These are phyloP conservation scores for Apostichopus californicus DNA, from an alignment of 35 echinoderm and acorn worm species.

Conservation along the genomic window DNA sequence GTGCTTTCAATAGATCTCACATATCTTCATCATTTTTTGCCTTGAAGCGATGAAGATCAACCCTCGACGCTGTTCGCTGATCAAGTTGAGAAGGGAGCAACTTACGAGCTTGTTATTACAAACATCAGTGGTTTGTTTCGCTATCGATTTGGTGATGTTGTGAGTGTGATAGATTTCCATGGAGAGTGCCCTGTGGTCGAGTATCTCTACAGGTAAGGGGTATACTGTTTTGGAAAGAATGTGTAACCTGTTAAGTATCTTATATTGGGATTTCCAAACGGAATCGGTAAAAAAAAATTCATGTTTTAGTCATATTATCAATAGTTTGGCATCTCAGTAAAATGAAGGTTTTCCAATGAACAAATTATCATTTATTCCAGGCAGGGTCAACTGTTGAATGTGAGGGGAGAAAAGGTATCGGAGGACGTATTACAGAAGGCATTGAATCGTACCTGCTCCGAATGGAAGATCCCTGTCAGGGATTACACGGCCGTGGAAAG, in stretches of 20 bases:
- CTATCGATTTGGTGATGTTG: slow-evolving; percentile 90
- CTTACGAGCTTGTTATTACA: slow-evolving; percentile 89
- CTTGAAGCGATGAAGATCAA: slow-evolving; percentile 80
- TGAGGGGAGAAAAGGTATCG: slow-evolving; percentile 85
- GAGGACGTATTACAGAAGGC: slow-evolving; percentile 82
- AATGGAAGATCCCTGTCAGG: slow-evolving; percentile 57
- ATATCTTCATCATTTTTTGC: too few species aligned
- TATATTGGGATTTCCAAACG: too few species aligned
- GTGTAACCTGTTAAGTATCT: too few species aligned
- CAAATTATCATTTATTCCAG: slow-evolving; percentile 19
- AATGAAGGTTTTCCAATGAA: too few species aligned
- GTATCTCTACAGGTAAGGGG: slow-evolving; percentile 83
- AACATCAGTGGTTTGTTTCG: slow-evolving; percentile 88
- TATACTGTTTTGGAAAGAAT: neutral
- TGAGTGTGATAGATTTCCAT: slow-evolving; percentile 79
- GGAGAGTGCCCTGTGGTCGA: slow-evolving; percentile 89
- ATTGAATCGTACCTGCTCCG: slow-evolving; percentile 58
- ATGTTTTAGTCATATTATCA: neutral
- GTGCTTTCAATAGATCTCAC: too few species aligned
- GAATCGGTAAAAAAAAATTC: neutral
- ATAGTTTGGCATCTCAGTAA: neutral
- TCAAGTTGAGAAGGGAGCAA: slow-evolving; percentile 69
- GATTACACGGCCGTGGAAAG: slow-evolving; percentile 86
- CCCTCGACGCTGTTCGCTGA: slow-evolving; percentile 79
- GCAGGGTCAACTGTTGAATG: slow-evolving; percentile 89